Base-by-base conservation (phyloP, 2,888 invertebrate genomes). In the Acleris holmiana region DNA sequence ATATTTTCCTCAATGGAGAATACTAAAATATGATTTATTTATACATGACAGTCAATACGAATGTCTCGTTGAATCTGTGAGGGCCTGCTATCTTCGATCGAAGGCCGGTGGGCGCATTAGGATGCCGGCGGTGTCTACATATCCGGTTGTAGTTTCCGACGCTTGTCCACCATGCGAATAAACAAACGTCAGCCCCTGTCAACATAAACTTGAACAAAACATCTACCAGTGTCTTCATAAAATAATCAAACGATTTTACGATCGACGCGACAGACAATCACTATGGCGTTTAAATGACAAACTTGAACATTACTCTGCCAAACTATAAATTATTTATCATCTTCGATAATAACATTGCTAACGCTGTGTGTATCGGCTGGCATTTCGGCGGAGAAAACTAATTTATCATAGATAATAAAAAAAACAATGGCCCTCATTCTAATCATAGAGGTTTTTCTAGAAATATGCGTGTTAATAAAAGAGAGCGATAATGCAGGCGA, bases 121-220 rank as follows among this genome's bases (percentile, higher is more conserved):
- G 71, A 75, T 73, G 69, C 75, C 50, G 54, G 50, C 61, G 61
- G 61, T 62, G 71, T 70, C 62, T 50, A 50, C 67, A 65, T 69
- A 55, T 67, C 68, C 71, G 67, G 48, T 57, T 61, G 50, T 53
- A 51, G 49, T 59, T 23, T 25, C 69, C 69, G 41, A 58, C 66
- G 72, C 21, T 15, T 40, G 57, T 51, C 47, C n/a, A 61, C 71
- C 74, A 71, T 68, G 75, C 75, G 69, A 74, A 77, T 78, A 79
- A 80, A 78, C 73, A 80, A 73, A 50, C 57, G 61, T 60, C 69
- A 59, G 63, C 59, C 60, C 50, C 57, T 66, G 64, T 68, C 68
- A 54, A 63, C 68, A 61, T 68, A 61, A 68, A 35, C 46, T 67
- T 68, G 64, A 67, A 54, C 48, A 54, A 53, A 64, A 58, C 53